phyloP scores from a whole-genome alignment of 2,797 vertebrate genomes.

The Micropoecilia bifurca region DNA sequence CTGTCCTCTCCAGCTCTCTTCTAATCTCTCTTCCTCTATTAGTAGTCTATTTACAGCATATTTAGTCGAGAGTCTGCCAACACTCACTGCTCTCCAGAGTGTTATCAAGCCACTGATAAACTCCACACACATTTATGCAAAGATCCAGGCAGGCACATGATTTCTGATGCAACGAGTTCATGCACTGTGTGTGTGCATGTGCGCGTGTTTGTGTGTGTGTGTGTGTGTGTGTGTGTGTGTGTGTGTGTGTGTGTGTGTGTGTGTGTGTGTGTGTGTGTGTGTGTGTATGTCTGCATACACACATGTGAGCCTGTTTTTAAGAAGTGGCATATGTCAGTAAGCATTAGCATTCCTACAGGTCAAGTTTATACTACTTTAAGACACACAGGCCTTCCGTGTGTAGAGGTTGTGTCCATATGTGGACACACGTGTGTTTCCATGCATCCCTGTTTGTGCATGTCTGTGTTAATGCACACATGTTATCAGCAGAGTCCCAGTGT shows the following conservation, averaged over 20 bases:
- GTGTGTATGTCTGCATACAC: conserved; percentile 24
- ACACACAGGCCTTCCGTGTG: conserved; percentile 6
- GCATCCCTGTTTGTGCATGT: conserved; percentile 45
- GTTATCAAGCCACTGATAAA: conserved; percentile 75
- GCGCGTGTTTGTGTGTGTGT: not conserved
- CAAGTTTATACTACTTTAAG: conserved; percentile 28
- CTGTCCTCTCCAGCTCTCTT: conserved; percentile 68
- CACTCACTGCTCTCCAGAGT: conserved; percentile 72
- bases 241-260: not conserved
- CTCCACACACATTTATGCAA: conserved; percentile 59
- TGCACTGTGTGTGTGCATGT: not conserved
- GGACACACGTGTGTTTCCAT: conserved; percentile 38
- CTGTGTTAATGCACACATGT: conserved; percentile 61
- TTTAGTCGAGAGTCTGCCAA: conserved; percentile 72
- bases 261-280: conserved; percentile 1
- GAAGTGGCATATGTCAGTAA: not conserved
- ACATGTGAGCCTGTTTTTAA: conserved; percentile 33
- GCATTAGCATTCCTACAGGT: conserved; percentile 33
- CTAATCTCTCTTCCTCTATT: conserved; percentile 75
- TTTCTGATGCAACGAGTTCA: conserved; percentile 37
- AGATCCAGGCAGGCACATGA: conserved; percentile 32
- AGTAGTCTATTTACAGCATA: conserved; percentile 80
- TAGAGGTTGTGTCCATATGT: not conserved
- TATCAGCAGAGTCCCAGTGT: conserved; percentile 78
- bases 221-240: conserved; percentile 10